Conservation (phyloP, 2,797 vertebrate species). For the Heliangelus exortis region DNA sequence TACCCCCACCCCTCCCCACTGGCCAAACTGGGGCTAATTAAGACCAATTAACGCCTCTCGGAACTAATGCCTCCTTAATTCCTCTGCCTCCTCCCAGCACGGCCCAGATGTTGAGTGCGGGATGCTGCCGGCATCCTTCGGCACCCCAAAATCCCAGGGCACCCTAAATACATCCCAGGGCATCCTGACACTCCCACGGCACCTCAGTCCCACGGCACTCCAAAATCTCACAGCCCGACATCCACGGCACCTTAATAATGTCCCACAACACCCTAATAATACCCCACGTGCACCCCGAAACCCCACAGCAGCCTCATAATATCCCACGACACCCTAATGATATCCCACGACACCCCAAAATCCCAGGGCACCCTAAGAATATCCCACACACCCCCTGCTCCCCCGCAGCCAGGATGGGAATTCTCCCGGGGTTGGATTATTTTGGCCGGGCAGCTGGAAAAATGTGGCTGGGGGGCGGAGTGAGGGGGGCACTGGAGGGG, state of each 20-base stretch:
- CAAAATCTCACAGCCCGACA: too few species aligned
- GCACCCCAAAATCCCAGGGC: not conserved
- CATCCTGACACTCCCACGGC: too few species aligned
- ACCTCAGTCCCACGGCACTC: too few species aligned
- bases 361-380: too few species aligned
- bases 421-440: not conserved
- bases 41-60: not conserved
- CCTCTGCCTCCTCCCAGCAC: fast-evolving
- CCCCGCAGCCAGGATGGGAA: fast-evolving
- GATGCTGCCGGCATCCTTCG: fast-evolving
- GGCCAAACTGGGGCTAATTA: not conserved
- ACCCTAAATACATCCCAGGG: not conserved
- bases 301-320: too few species aligned
- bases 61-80: not conserved
- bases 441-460: not conserved
- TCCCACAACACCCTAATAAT: too few species aligned
- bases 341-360: too few species aligned
- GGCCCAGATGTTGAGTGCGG: fast-evolving
- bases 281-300: too few species aligned
- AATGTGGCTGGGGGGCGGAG: not conserved
- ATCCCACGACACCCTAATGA: too few species aligned
- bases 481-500: too few species aligned
- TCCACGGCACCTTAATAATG: too few species aligned
- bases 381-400: too few species aligned
- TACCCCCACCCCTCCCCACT: not conserved